phyloP scores from a whole-genome alignment of 2,113 vertebrate species.

The Perca fluviatilis region DNA sequence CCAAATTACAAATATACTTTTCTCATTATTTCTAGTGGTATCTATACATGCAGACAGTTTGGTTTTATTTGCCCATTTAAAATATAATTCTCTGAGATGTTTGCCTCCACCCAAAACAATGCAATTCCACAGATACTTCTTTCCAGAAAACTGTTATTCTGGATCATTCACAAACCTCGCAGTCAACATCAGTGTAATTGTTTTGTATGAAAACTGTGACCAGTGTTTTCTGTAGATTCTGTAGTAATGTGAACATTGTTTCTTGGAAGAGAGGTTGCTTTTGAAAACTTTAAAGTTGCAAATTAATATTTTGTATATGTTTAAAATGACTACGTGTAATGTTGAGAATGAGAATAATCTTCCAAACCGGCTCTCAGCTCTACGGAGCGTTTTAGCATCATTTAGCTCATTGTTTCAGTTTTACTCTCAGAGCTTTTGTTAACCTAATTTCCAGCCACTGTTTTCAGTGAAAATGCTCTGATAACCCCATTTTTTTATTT shows the following conservation, averaged over 20 bases:
- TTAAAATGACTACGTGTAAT: neutral
- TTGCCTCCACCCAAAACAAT: constrained; percentile 13
- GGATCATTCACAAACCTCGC: constrained; percentile 17
- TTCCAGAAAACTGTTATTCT: neutral
- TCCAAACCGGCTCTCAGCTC: neutral
- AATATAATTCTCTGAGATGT: constrained; percentile 6
- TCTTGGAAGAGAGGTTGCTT: no score
- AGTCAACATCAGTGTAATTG: neutral
- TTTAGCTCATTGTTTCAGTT: neutral
- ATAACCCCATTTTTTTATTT: no score
- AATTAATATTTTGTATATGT: neutral
- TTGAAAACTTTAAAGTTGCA: neutral
- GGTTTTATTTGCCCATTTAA: constrained; percentile 10
- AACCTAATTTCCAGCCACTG: neutral
- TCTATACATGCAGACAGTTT: neutral
- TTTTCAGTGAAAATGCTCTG: neutral
- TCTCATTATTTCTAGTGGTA: neutral
- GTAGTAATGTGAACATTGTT: neutral
- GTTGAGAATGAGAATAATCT: neutral
- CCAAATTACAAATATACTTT: neutral
- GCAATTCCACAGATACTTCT: neutral
- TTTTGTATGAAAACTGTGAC: neutral
- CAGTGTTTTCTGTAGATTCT: neutral
- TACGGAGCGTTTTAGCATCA: neutral
- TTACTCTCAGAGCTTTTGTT: neutral